Base-by-base conservation (phyloP, 2,113 vertebrate species). In the Catharus minimus region DNA sequence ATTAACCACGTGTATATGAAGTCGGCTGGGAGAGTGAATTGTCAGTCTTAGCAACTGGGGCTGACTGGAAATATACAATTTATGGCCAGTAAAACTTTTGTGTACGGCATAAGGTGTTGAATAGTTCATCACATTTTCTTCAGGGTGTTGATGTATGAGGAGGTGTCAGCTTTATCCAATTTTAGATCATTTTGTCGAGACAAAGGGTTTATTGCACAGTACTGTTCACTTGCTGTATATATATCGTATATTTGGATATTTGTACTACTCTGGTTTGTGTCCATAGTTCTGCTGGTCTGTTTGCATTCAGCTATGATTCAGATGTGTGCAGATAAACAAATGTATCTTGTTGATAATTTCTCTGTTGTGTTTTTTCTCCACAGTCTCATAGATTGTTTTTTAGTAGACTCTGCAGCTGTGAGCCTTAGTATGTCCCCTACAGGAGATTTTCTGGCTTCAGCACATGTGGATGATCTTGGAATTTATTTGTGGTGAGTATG, bases 301-400 rank as follows among this genome's bases (percentile, higher is more conserved):
- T 86, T 81, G 28, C 13, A 5, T 66, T 86, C 27, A 49, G 24
- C 33, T 73, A 27, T 81, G 47, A 19, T 57, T 82, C 33, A 76
- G 38, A 22, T 83, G 50, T 10, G 4, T 15, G 11, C 22, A 52
- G 46, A 33, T 78, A 66, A 83, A 49, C 2, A 65, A 53, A 7
- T 32, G 69, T 13, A 46, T 32, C 43, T 53, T 86, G 22, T 17
- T 90, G 43, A 80, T 15, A 53, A 64, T 86, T 89, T 64, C 19
- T 92, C 9, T 66, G 9, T 82, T 91, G 27, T 90, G 9, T 58
- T 87, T 75, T 86, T 38, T 38, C 81, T 93, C 50, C 83, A 7
- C 60, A 99, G 98, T 91, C 97, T 99, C 32, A 97, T 99, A n/a
- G 99, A 99, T 96, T 99, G 98, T 91, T 99, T 99, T 96, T 95